Evolutionary conservation across 2,797 vertebrate species (phyloP), one percentile per base, ranked within the genome.

Genomic region (Ctenopoma multispine): DNA sequence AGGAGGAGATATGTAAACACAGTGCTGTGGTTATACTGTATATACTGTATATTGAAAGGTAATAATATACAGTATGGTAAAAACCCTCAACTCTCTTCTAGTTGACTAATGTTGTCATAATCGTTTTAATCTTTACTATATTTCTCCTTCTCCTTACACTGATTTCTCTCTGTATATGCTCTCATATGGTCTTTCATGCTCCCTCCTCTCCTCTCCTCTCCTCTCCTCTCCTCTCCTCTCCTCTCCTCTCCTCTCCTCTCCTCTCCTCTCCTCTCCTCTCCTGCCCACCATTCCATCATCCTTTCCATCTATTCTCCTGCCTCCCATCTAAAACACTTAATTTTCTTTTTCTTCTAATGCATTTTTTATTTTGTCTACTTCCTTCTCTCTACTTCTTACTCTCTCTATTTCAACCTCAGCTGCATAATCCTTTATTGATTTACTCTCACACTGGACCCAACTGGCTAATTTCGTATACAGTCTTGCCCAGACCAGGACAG

Each of bases 381-480:
- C 20, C 15, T 67, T 64, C 21, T 48, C 54, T 63, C 17, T n/a
- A 34, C 46, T 51, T 63, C 75, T 53, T 72, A 20, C n/a, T 41
- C 61, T 58, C 43, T 31, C 59, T 58, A 41, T 73, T 84, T 70
- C 56, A 51, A 44, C 3, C 31, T 44, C 50, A 59, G 63, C 24
- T 40, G 41, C 60, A 72, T 54, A 43, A 75, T 31, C 36, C 29
- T 58, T 51, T 7, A 79, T 82, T 38, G 69, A 83, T 83, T 72
- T 29, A 48, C 70, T 58, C 72, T 63, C 49, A 61, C 18, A 29
- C 54, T 69, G 70, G 49, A 71, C 27, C 61, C 14, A 3, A 50
- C 63, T 51, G 47, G 36, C 40, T 63, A n/a, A 24, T 63, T 40
- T 69, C 65, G 64, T 47, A 14, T 62, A 29, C 75, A 66, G 69